Evolutionary conservation across 30 jellyfish, hydroid and myxozoan species (phyloP), one percentile per base, ranked within the genome.

Genomic region (Hydractinia echinata): DNA sequence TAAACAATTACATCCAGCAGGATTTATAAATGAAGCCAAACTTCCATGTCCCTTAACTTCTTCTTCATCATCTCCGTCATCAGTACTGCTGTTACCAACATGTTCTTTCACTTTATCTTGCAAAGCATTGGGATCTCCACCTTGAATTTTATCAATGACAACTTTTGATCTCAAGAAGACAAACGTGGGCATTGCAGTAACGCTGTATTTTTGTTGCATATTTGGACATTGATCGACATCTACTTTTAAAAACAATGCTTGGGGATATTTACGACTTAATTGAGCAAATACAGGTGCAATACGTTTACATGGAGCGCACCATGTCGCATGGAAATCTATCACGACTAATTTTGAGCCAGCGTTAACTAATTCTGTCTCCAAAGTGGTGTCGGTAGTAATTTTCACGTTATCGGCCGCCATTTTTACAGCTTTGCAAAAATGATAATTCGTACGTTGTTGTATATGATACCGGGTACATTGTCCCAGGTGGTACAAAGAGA

Each of bases 321-420:
- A 89, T 15, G 97, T 84, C 7, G 97, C 97, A 89, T 79, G 89
- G 76, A 89, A 89, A 53, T 89, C 97, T n/a, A 89, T 95, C 53
- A 89, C 93, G n/a, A 89, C 97, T 13, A 89, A 85, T 77, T 89
- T 89, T 50, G 76, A 66, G n/a, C 97, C 95, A 44, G 97, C 97
- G 61, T 84, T 81, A 10, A 60, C 72, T n/a, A 89, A 81, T 68
- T 81, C 95, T 51, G 95, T 88, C 21, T 81, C 87, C 52, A 89
- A 89, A 48, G 87, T 89, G 3, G 95, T 52, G 67, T 89, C 95
- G 44, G 81, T 83, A 6, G 92, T 91, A 50, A 89, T 70, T 10
- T 83, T 83, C 51, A 64, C 74, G 10, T 44, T n/a, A 13, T 64
- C 39, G 5, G 69, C 69, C 16, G 74, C 74, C 74, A 64, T 64